Evolutionary conservation across 2,113 vertebrate genomes (phyloP).

Genomic region (Crotalus tigris): DNA sequence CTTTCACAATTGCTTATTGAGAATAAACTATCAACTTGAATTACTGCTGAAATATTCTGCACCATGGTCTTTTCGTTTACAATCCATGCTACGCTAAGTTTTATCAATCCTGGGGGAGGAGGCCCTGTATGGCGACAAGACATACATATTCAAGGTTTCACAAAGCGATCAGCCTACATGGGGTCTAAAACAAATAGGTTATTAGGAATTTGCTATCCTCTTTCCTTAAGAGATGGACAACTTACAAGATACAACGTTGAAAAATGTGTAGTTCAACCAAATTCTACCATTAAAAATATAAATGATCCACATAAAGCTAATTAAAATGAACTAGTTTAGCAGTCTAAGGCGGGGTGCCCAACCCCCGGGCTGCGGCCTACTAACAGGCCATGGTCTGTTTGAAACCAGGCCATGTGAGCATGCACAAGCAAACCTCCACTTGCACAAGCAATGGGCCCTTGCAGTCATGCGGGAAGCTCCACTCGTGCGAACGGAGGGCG

Average conservation of each 20-base stretch:
- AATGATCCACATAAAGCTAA: slow-evolving; percentile 17
- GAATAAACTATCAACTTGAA: background rate
- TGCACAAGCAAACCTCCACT: too few species aligned
- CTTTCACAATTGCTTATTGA: background rate
- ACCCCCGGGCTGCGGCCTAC: too few species aligned
- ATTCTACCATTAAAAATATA: slow-evolving; percentile 18
- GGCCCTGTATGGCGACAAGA: background rate
- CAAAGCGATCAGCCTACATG: background rate
- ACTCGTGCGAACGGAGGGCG: too few species aligned
- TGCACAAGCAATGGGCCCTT: too few species aligned
- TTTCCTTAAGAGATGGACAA: background rate
- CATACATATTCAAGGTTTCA: background rate
- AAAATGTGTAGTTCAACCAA: background rate
- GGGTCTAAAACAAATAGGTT: background rate
- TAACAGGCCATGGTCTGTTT: too few species aligned
- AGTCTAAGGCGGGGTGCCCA: background rate
- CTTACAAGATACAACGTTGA: background rate
- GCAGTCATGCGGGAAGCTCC: too few species aligned
- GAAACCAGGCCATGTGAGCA: too few species aligned
- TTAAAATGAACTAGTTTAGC: slow-evolving; percentile 17
- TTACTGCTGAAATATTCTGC: background rate
- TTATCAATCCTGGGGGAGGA: background rate
- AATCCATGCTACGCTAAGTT: background rate
- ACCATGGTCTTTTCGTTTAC: background rate
- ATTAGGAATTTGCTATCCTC: background rate